Percentiles rank a stretch among this genome's conserved stretches.
phyloP scores from a whole-genome alignment of 2,888 invertebrate species.

The Agrotis clavis region DNA sequence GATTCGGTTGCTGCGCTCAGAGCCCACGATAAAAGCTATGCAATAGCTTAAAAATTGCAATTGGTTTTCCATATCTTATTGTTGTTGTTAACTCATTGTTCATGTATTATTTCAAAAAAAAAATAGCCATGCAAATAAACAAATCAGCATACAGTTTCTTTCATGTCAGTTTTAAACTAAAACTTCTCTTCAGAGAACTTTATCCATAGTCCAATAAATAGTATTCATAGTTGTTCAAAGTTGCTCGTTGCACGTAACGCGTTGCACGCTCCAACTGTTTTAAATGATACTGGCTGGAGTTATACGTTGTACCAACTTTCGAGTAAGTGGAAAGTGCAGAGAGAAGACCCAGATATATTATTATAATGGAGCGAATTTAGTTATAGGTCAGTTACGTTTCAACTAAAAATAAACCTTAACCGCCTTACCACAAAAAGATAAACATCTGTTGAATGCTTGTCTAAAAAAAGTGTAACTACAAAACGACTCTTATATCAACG shows the following conservation, averaged over 20 bases:
- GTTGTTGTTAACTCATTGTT: no score
- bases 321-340: conserved; percentile 25
- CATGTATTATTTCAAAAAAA: not conserved
- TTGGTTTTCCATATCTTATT: no score
- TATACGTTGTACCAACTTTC: conserved; percentile 2
- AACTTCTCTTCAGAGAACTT: conserved; percentile 23
- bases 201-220: conserved; percentile 32
- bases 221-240: conserved; percentile 13
- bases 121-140: not conserved
- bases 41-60: no score
- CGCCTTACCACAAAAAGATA: no score
- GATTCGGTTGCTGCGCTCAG: no score
- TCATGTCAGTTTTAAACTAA: conserved; percentile 14
- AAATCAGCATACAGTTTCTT: not conserved
- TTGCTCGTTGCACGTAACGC: conserved; percentile 18
- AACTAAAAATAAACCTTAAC: no score
- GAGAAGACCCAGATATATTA: not conserved
- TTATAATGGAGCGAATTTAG: no score
- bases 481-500: no score
- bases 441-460: no score
- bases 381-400: no score
- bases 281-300: conserved; percentile 12
- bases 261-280: conserved; percentile 29
- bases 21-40: no score
- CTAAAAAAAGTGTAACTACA: no score